These are phyloP conservation scores for Nothoprocta perdicaria DNA, from an alignment of 2,113 vertebrate species.

Conservation along the genomic window DNA sequence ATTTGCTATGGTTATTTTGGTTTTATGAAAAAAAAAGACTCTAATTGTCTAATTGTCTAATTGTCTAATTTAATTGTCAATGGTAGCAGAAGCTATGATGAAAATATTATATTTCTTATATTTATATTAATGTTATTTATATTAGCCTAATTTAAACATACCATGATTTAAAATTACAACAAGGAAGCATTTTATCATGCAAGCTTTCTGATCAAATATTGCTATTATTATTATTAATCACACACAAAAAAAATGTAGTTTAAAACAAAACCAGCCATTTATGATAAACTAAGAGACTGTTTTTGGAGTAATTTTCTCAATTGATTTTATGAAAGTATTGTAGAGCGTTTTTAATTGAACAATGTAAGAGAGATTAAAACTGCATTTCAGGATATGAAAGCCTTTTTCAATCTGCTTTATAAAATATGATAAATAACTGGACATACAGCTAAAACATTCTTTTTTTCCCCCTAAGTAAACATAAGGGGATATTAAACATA, in stretches of 20 bases:
- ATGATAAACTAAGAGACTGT: neutral
- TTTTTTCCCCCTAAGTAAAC: neutral
- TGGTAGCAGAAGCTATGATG: neutral
- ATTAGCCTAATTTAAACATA: neutral
- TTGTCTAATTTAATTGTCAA: conserved; percentile 15
- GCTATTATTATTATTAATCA: neutral
- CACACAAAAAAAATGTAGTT: neutral
- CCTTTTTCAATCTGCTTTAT: neutral
- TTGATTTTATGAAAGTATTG: neutral
- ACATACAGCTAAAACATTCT: neutral
- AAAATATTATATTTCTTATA: neutral
- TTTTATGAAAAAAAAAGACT: neutral
- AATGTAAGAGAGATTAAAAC: neutral
- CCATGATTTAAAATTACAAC: neutral
- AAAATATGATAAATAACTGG: conserved; percentile 17
- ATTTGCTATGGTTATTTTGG: conserved; percentile 10
- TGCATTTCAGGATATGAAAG: neutral
- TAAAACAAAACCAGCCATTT: neutral
- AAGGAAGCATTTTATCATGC: neutral
- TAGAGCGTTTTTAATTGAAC: conserved; percentile 16
- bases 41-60: neutral
- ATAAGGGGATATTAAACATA: neutral
- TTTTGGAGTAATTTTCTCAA: conserved; percentile 2
- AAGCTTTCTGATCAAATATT: neutral
- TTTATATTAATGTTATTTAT: neutral